Evolutionary conservation across 2,113 vertebrate species (phyloP).

Genomic region (Asarcornis scutulata): DNA sequence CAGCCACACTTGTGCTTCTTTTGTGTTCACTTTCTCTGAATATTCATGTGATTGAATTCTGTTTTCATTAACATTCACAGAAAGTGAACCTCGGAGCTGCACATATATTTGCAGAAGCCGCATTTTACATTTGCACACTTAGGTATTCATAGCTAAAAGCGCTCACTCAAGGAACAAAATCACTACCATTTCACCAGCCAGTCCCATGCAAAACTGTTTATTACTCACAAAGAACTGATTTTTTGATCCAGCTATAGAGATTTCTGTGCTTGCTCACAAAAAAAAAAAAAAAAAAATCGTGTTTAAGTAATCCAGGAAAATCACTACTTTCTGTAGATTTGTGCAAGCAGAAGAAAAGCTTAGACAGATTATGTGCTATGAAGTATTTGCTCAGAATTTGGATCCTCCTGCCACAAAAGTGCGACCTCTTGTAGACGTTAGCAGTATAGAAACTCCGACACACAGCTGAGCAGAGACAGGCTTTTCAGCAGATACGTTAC

Average conservation of each 20-base stretch:
- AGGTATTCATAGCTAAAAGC: conserved; percentile 55
- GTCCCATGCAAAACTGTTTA: conserved; percentile 37
- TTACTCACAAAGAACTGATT: conserved; percentile 15
- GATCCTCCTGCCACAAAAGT: not conserved
- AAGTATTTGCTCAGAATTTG: conserved; percentile 36
- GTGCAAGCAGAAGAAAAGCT: conserved; percentile 3
- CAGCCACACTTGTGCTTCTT: conserved; percentile 23
- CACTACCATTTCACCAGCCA: not conserved
- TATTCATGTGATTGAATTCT: conserved; percentile 51
- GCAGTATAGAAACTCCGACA: conserved; percentile 26
- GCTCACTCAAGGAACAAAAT: conserved; percentile 18
- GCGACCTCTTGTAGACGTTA: not conserved
- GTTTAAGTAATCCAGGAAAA: conserved; percentile 21
- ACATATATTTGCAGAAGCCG: conserved; percentile 29
- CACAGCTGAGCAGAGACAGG: conserved; percentile 59
- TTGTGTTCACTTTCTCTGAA: conserved; percentile 56
- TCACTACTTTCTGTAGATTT: not conserved
- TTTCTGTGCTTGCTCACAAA: not conserved
- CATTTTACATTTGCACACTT: conserved; percentile 34
- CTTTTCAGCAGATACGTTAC: conserved; percentile 62
- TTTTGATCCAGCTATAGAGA: conserved; percentile 19
- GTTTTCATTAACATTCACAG: conserved; percentile 47
- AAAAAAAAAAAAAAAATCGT: not conserved
- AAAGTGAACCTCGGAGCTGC: conserved; percentile 45
- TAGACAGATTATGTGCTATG: not conserved